Conservation (phyloP, 1,140 invertebrate genomes). For the Ceratitis capitata region DNA sequence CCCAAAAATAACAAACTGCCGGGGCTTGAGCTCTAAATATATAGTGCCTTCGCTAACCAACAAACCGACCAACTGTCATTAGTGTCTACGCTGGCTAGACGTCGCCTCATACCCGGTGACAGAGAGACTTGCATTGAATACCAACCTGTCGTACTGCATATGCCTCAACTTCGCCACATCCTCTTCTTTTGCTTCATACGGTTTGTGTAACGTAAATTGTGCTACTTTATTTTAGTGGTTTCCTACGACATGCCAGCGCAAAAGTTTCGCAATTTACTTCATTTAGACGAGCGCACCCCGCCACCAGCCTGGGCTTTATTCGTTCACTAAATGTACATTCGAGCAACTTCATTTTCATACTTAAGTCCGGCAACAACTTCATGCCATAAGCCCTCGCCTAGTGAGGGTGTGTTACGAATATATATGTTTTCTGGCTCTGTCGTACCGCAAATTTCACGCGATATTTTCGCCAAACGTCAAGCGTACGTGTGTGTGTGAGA, state of each 20-base stretch:
- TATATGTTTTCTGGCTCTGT: not conserved
- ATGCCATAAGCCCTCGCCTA: not conserved
- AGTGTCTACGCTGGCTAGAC: not conserved
- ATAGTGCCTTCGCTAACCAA: not conserved
- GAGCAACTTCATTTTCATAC: not conserved
- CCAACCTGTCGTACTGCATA: too few species aligned
- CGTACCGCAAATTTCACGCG: conserved; percentile 16
- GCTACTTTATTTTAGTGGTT: conserved; percentile 33
- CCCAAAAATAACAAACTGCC: not conserved
- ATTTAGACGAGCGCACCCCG: not conserved
- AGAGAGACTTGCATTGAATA: not conserved
- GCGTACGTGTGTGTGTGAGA: not conserved
- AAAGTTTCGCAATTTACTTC: conserved; percentile 36
- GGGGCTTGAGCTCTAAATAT: not conserved
- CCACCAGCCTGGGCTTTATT: not conserved
- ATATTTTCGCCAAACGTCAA: not conserved
- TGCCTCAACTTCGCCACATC: too few species aligned
- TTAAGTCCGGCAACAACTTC: not conserved
- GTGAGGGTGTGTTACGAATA: too few species aligned
- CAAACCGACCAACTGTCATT: not conserved
- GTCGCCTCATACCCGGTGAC: not conserved
- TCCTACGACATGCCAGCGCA: conserved; percentile 14
- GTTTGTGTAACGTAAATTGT: not conserved
- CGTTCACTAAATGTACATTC: not conserved
- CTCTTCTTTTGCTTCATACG: too few species aligned